These are phyloP conservation scores for Patella caerulea DNA, from an alignment of 2,888 invertebrate genomes.

Conservation along the genomic window DNA sequence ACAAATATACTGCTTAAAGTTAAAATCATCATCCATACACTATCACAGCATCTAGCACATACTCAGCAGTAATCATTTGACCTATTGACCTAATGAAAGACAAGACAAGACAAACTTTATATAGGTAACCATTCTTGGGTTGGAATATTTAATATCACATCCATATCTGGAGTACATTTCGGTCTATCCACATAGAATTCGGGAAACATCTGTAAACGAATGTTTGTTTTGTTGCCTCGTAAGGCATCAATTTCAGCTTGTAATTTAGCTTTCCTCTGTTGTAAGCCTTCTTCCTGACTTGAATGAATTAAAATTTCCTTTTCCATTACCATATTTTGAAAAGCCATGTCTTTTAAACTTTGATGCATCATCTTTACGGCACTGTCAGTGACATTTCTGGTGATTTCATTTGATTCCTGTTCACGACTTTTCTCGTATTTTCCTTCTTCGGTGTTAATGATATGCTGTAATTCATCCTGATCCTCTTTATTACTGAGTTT, in stretches of 20 bases:
- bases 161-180: slow-evolving; percentile 71
- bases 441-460: slow-evolving; percentile 62
- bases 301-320: slow-evolving; percentile 68
- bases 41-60: no score
- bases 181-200: slow-evolving; percentile 62
- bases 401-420: slow-evolving; percentile 50
- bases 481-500: slow-evolving; percentile 65
- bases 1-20: no score
- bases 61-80: no score
- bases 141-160: slow-evolving; percentile 67
- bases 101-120: slow-evolving; percentile 26
- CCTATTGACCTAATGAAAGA: no score
- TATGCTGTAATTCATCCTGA: slow-evolving; percentile 63
- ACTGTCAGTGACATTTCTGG: slow-evolving; percentile 57
- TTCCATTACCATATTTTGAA: slow-evolving; percentile 67
- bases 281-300: slow-evolving; percentile 56
- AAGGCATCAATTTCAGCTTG: slow-evolving; percentile 55
- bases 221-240: slow-evolving; percentile 60
- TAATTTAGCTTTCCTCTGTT: slow-evolving; percentile 46
- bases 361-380: slow-evolving; percentile 66
- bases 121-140: slow-evolving; percentile 67
- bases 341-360: slow-evolving; percentile 67
- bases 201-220: slow-evolving; percentile 68
- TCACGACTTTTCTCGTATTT: slow-evolving; percentile 62
- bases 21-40: no score